Conservation (phyloP, 2,113 vertebrate genomes). For the Arothron firmamentum region DNA sequence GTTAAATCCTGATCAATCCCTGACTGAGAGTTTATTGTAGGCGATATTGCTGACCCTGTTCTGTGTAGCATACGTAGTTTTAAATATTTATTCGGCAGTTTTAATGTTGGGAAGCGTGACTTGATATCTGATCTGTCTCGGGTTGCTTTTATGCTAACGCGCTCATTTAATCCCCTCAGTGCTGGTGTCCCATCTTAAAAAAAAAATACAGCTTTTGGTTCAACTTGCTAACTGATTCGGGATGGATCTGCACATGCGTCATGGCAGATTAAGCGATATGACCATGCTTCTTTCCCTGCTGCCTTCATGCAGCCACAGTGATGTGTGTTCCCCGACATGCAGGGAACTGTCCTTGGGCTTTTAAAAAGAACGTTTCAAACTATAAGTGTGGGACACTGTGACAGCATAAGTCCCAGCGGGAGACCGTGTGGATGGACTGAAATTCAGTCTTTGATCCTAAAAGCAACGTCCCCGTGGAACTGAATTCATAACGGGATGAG, state of each 20-base stretch:
- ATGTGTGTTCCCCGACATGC: slow-evolving; percentile 28
- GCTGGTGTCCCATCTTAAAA: slow-evolving; percentile 10
- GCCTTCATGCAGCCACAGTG: slow-evolving; percentile 9
- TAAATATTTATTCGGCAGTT: too few species aligned
- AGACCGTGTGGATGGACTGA: slow-evolving; percentile 18
- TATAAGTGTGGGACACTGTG: slow-evolving; percentile 27
- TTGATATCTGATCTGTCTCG: too few species aligned
- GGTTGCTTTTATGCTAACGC: not conserved
- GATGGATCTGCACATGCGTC: slow-evolving; percentile 29
- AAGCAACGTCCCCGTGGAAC: slow-evolving; percentile 27
- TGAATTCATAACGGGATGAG: slow-evolving; percentile 21
- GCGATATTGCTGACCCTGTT: too few species aligned
- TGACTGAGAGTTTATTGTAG: too few species aligned
- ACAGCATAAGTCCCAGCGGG: slow-evolving; percentile 32
- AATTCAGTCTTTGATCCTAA: slow-evolving; percentile 34
- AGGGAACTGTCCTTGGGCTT: slow-evolving; percentile 30
- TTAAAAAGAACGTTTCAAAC: slow-evolving; percentile 43
- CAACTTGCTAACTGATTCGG: slow-evolving; percentile 25
- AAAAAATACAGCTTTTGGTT: slow-evolving; percentile 8
- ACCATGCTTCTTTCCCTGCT: slow-evolving; percentile 11
- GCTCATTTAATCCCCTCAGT: slow-evolving; percentile 1
- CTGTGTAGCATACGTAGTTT: too few species aligned
- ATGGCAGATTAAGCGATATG: slow-evolving; percentile 38
- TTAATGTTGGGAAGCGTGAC: too few species aligned
- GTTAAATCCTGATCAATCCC: too few species aligned